Evolutionary conservation across 2,888 invertebrate genomes (phyloP).

Genomic region (Dorcus parallelipipedus): DNA sequence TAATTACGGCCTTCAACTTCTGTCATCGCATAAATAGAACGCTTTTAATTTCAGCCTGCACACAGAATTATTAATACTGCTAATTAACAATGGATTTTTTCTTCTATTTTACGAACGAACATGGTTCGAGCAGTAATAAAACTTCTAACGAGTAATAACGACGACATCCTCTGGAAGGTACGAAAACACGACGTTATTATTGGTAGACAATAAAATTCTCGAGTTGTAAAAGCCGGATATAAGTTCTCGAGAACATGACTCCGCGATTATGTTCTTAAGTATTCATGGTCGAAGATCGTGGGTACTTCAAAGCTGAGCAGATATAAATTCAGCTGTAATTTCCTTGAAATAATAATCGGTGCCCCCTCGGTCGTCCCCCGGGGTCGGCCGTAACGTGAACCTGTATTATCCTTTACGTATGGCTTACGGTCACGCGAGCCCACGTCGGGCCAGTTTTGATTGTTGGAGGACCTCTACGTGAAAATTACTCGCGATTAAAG

Average conservation of each 20-base stretch:
- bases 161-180: too few relatives aligned
- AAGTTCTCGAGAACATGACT: not conserved
- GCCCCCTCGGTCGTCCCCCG: slow-evolving; percentile 12
- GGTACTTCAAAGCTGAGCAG: slow-evolving; percentile 15
- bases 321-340: slow-evolving; percentile 22
- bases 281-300: slow-evolving; percentile 19
- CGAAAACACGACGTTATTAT: too few relatives aligned
- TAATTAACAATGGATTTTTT: too few relatives aligned
- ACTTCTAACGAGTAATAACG: too few relatives aligned
- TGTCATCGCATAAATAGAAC: too few relatives aligned
- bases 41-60: too few relatives aligned
- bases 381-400: slow-evolving; percentile 19
- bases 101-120: too few relatives aligned
- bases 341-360: slow-evolving; percentile 22
- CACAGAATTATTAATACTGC: too few relatives aligned
- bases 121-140: too few relatives aligned
- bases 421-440: slow-evolving; percentile 16
- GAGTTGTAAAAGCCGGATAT: not conserved
- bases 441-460: slow-evolving; percentile 1
- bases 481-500: not conserved
- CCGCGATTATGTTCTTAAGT: slow-evolving; percentile 17
- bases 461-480: not conserved
- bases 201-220: too few relatives aligned
- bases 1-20: too few relatives aligned
- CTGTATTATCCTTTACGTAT: slow-evolving; percentile 17